A percentile compares a stretch with the other conserved stretches of the same genome.
Conservation (phyloP, 2,888 invertebrate genomes). For the Pammene aurita region DNA sequence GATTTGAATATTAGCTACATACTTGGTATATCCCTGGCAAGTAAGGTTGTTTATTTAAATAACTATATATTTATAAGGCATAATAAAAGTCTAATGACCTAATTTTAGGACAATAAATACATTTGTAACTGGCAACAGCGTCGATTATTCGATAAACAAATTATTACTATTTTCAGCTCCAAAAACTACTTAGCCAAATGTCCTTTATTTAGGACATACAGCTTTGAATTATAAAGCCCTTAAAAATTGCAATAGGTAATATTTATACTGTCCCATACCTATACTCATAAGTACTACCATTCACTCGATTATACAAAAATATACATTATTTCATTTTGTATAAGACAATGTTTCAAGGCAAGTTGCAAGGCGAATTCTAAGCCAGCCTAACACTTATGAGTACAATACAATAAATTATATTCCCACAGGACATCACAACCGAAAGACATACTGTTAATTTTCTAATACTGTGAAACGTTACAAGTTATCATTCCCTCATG, state of each 20-base stretch:
- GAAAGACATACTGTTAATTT: conserved; percentile 12
- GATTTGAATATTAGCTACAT: too few species aligned
- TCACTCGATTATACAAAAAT: conserved; percentile 54
- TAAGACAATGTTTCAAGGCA: conserved; percentile 26
- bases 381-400: not conserved
- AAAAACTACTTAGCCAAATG: not conserved
- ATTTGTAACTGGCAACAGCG: too few species aligned
- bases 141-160: too few species aligned
- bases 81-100: not conserved
- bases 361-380: conserved; percentile 6
- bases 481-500: too few species aligned
- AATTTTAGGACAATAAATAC: not conserved
- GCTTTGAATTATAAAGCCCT: not conserved
- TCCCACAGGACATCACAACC: conserved; percentile 7
- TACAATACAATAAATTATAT: not conserved
- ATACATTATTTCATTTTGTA: conserved; percentile 42
- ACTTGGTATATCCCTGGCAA: too few species aligned
- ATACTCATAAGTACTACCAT: conserved; percentile 17
- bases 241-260: too few species aligned
- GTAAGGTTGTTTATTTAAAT: not conserved
- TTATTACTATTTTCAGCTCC: too few species aligned
- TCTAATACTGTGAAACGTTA: not conserved
- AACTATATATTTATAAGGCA: too few species aligned
- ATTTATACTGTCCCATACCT: conserved; percentile 2
- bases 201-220: not conserved